These are phyloP conservation scores for Geococcyx californianus DNA, from an alignment of 2,113 vertebrate genomes.

Conservation along the genomic window DNA sequence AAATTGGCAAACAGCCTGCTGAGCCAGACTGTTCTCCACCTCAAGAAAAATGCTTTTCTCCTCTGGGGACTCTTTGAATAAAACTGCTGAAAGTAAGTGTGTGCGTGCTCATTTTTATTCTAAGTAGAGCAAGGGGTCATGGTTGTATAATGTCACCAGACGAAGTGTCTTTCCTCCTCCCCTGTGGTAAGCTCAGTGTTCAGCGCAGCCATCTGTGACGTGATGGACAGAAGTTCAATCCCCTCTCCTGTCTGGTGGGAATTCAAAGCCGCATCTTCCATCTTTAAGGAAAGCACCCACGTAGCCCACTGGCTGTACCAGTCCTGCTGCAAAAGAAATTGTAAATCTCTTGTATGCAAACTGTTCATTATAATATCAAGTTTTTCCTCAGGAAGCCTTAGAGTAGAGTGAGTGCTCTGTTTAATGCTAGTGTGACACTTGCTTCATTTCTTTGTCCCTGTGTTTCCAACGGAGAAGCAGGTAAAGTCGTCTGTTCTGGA, in stretches of 20 bases:
- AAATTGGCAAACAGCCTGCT: not conserved
- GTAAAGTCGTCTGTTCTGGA: not conserved
- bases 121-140: not conserved
- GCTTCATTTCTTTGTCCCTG: not conserved
- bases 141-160: not conserved
- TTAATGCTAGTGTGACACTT: not conserved
- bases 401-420: not conserved
- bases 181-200: not conserved
- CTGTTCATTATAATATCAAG: not conserved
- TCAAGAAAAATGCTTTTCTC: not conserved
- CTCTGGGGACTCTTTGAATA: not conserved
- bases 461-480: not conserved
- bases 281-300: not conserved
- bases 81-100: not conserved
- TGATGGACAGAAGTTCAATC: not conserved
- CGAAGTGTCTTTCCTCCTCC: not conserved
- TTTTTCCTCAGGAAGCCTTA: not conserved
- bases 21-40: not conserved
- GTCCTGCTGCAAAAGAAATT: not conserved
- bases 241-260: not conserved
- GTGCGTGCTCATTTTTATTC: not conserved
- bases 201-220: not conserved
- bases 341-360: not conserved
- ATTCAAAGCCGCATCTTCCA: not conserved
- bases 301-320: not conserved